Percentiles rank a stretch among this genome's conserved stretches.
phyloP scores from a whole-genome alignment of 2,888 invertebrate genomes.

The Operophtera brumata region DNA sequence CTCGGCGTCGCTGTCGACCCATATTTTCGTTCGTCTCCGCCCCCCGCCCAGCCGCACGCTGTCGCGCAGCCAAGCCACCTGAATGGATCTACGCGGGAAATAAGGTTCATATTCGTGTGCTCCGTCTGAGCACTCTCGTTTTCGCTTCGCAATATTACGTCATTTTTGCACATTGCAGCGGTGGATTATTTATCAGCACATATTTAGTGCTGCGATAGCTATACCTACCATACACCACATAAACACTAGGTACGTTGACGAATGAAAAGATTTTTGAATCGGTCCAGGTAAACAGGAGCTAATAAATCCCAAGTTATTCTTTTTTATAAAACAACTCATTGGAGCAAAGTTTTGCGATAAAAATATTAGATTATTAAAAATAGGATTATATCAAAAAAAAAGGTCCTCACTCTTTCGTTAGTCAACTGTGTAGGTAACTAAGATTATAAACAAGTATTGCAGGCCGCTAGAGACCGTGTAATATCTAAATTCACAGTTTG shows the following conservation, averaged over 20 bases:
- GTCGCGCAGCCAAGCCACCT: conserved; percentile 65
- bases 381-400: too few relatives aligned
- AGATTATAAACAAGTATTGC: too few relatives aligned
- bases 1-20: conserved; percentile 68
- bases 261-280: too few relatives aligned
- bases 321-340: too few relatives aligned
- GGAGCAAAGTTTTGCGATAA: too few relatives aligned
- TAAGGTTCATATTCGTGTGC: conserved; percentile 63
- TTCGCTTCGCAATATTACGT: conserved; percentile 67
- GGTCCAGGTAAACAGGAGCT: too few relatives aligned
- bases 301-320: too few relatives aligned
- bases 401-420: too few relatives aligned
- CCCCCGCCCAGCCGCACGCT: conserved; percentile 58
- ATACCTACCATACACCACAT: not conserved
- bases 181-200: conserved; percentile 53
- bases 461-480: conserved; percentile 18
- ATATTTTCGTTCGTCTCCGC: conserved; percentile 63
- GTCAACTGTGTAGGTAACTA: too few relatives aligned
- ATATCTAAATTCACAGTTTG: conserved; percentile 20
- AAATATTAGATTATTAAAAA: too few relatives aligned
- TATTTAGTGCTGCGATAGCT: conserved; percentile 27
- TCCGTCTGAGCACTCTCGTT: conserved; percentile 58
- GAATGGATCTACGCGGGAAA: conserved; percentile 62
- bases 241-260: too few relatives aligned
- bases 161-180: conserved; percentile 54